Evolutionary conservation across 2,797 vertebrate genomes (phyloP).

Genomic region (Zonotrichia albicollis): DNA sequence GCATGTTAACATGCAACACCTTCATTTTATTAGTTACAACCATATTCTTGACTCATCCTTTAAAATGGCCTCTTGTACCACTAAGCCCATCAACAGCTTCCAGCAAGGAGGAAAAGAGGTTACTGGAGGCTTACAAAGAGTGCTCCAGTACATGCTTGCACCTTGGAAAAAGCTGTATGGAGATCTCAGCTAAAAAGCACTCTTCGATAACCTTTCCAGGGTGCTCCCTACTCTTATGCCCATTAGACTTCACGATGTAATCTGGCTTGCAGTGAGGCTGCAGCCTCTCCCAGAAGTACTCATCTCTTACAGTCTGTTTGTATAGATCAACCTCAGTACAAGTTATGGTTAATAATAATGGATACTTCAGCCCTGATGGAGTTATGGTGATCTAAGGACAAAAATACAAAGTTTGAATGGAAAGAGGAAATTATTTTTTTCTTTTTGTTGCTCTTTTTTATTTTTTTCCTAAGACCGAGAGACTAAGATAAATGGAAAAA

Average conservation of each 20-base stretch:
- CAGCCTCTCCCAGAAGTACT: not conserved
- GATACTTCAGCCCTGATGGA: not conserved
- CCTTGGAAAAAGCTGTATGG: not conserved
- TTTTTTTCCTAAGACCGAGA: not conserved
- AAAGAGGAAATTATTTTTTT: not conserved
- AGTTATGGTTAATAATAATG: not conserved
- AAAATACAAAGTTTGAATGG: not conserved
- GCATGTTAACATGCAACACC: rapidly evolving
- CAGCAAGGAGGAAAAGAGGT: not conserved
- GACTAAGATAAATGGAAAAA: not conserved
- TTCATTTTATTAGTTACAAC: not conserved
- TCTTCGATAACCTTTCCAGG: not conserved
- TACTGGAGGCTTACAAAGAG: not conserved
- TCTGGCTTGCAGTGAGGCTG: not conserved
- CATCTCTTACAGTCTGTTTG: not conserved
- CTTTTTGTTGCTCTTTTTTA: rapidly evolving
- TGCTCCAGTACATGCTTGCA: not conserved
- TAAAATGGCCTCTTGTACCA: not conserved
- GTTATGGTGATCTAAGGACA: not conserved
- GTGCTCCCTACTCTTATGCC: not conserved
- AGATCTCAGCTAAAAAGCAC: not conserved
- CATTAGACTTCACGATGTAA: rapidly evolving
- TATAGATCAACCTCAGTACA: not conserved
- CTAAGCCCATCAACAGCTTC: not conserved
- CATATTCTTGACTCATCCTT: not conserved